Base-by-base conservation (phyloP, 2,888 invertebrate genomes). In the Sarcophaga subvicina region DNA sequence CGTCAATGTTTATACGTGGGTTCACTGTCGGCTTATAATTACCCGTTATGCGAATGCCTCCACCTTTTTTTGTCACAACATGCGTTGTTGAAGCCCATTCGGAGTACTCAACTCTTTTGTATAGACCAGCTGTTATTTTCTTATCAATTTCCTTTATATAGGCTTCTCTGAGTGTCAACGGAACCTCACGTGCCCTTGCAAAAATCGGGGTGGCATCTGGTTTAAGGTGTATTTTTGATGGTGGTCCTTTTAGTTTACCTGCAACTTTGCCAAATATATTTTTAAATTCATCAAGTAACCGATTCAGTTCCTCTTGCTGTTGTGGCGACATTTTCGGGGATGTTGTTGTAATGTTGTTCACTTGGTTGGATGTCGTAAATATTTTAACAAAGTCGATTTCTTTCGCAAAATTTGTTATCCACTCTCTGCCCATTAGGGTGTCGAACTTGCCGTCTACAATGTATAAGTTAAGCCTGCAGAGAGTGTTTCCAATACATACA, bases 11-110 rank as follows among this genome's bases (percentile, higher is more conserved):
- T 22, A 22, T 22, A 11, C 60, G 64, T 12, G 83, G 76, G 12
- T 83, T 87, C 12, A 83, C 63, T 11, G 88, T 83, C 4, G 86
- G 81, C 45, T 80, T 88, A 45, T 84, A 86, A 69, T 85, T 69
- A 49, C 82, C 82, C 0, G 82, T 82, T 25, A 82, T 82, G 0
- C 76, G 70, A 3, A 82, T 76, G 2, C 11, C 79, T 0, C 86
- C 89, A 25, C 70, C n/a, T 78, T 70, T 82, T 27, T 83, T 10
- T 22, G 78, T 80, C 12, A 86, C 81, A 3, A 86, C 72, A 69
- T 88, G 82, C 14, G 81, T 81, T 22, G 83, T 78, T 67, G 86
- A 80, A 69, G 67, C 64, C 84, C 82, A 79, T 73, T 83, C 77
- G 0, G 81, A 80, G 49, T 64, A 78, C 20, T 86, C 72, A 11